Conservation (phyloP, 2,113 vertebrate genomes). For the Lagenorhynchus albirostris region DNA sequence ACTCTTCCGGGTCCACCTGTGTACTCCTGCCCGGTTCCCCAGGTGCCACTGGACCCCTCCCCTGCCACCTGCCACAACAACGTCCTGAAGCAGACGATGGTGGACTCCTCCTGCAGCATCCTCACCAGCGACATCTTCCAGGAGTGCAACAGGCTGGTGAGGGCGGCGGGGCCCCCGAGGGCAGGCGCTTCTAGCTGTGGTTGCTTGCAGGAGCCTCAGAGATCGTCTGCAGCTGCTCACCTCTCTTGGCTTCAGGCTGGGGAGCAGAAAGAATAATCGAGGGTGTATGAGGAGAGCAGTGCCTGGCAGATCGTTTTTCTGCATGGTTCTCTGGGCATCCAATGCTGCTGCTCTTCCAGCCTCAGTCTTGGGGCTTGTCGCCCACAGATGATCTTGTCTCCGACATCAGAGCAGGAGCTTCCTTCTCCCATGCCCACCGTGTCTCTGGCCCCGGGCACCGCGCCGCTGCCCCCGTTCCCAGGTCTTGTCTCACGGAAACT, state of each 20-base stretch:
- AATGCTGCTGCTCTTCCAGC: not conserved
- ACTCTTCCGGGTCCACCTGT: not conserved
- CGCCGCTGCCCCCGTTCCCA: not conserved
- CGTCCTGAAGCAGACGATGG: conserved; percentile 87
- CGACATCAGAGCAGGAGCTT: not conserved
- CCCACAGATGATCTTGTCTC: not conserved
- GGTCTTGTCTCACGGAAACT: not conserved
- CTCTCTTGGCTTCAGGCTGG: not conserved
- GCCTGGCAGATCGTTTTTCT: not conserved
- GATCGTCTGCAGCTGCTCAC: rapidly evolving
- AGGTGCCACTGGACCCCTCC: conserved; percentile 2
- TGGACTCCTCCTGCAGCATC: conserved; percentile 92
- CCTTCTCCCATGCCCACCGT: not conserved
- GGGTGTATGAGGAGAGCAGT: not conserved
- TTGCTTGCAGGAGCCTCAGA: not conserved
- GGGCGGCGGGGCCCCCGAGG: not conserved
- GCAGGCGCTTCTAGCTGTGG: not conserved
- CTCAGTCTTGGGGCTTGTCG: not conserved
- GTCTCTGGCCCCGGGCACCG: not conserved
- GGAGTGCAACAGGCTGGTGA: conserved; percentile 91
- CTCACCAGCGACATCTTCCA: conserved; percentile 89
- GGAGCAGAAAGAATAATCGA: not conserved
- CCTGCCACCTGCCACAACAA: conserved; percentile 83
- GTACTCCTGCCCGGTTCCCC: not conserved
- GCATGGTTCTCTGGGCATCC: not conserved